Percentiles rank a stretch among this genome's conserved stretches.
Conservation (phyloP, 2,113 vertebrate species). For the Sorex fumeus region DNA sequence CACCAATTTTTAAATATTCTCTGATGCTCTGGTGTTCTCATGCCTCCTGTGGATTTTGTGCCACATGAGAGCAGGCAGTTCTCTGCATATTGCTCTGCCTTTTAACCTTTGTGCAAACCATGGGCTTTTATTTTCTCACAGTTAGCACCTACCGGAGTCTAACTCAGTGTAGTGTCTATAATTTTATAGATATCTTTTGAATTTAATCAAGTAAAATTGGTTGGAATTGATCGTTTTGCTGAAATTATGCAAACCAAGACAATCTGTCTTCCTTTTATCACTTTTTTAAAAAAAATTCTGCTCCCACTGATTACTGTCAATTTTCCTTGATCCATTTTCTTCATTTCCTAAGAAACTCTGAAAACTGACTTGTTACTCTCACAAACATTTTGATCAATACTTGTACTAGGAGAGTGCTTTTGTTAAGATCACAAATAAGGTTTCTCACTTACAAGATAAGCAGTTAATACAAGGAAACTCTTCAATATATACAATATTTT, state of each 20-base stretch:
- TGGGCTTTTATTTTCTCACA: neutral
- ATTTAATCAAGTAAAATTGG: neutral
- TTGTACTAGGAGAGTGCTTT: neutral
- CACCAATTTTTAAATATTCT: neutral
- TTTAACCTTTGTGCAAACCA: neutral
- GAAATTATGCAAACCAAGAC: neutral
- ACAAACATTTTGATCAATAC: neutral
- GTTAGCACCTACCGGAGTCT: neutral
- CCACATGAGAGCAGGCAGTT: neutral
- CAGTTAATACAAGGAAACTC: neutral
- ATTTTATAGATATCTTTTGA: neutral
- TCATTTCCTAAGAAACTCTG: slow-evolving; percentile 31
- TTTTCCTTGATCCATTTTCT: neutral
- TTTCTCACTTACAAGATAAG: neutral
- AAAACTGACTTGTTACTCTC: neutral
- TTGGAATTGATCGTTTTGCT: slow-evolving; percentile 6
- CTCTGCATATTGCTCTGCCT: too few relatives aligned
- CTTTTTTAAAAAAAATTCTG: neutral
- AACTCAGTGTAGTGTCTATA: neutral
- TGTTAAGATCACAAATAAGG: slow-evolving; percentile 35
- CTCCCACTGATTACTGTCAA: neutral
- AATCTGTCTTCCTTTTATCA: neutral
- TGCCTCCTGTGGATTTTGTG: neutral
- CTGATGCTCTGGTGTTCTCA: neutral
- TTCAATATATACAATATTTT: neutral